Evolutionary conservation across 1,140 invertebrate species (phyloP), one percentile per base, ranked within the genome.

Genomic region (Odontomachus brunneus): DNA sequence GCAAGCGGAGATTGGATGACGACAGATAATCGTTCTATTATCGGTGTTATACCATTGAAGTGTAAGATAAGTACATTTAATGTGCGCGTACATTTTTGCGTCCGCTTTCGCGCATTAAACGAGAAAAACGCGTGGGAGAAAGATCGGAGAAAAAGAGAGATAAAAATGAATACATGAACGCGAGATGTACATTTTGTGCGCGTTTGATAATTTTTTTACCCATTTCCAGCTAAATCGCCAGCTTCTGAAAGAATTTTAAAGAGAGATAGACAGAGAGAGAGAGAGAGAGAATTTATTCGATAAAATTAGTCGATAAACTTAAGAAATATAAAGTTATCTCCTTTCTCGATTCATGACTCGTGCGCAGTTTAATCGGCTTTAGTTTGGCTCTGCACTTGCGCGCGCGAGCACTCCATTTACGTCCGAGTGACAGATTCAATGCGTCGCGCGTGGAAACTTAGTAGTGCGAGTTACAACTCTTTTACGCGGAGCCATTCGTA

Each of bases 401-500:
- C 51, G 51, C 4, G 24, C 1, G 5, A 65, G 29, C 17, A 4
- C 66, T 76, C 4, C 19, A 38, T 66, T 66, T 66, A 9, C 24
- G 0, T 3, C 12, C 7, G 49, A 44, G 17, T 65, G 19, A 44
- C 22, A 38, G 38, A 12, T 4, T 24, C 22, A 66, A 9, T 14
- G 17, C 17, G 17, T 51, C 29, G 9, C 19, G 66, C 49, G 48
- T 11, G 22, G 22, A 24, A 67, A 17, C 51, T 69, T 26, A 17
- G 9, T 22, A 57, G 55, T 67, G 55, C 51, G 62, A 78, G 14
- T 57, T 78, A 78, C 17, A 44, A 55, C 9, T 67, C 44, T 19
- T 80, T 80, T 66, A 19, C 48, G 66, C 60, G 15, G 33, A 63
- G 15, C 26, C 74, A 53, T 76, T 19, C 60, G 38, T 44, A 44